Evolutionary conservation across 2,797 vertebrate species (phyloP), one percentile per base, ranked within the genome.

Genomic region (Sebastes dallii): DNA sequence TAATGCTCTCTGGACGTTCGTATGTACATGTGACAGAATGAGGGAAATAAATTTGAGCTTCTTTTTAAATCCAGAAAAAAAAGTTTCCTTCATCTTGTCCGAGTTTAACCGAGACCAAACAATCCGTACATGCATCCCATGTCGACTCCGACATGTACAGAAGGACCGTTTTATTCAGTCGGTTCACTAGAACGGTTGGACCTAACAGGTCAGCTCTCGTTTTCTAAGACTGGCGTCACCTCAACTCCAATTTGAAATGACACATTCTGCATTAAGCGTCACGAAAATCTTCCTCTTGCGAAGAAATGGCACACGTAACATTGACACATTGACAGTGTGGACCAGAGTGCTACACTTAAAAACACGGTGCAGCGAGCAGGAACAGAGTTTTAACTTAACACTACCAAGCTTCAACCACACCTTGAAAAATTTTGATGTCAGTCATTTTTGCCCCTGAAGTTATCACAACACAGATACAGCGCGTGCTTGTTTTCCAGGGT

Each of bases 51-150:
- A 78, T 79, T 46, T 83, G 50, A 86, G 59, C 61, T 90, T 82
- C 66, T 67, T 64, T 82, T 67, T 78, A 74, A 85, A 94, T 91
- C 86, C 89, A 89, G 88, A 92, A 89, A 86, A 90, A 90, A 10
- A 20, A 32, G 24, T 88, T 93, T 95, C 92, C 93, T 95, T 95
- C 94, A 94, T 95, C 91, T 92, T 70, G 75, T 82, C 75, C 34
- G 27, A 85, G 75, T 84, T 81, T 62, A 76, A 78, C 70, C 66
- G 27, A 77, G 76, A 87, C 70, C 70, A 83, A 89, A 86, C 77
- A 30, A 69, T 86, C 81, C 65, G 88, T 91, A 91, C 90, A 91
- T 87, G 89, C 86, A 60, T 74, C 77, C 30, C 74, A n/a, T 0
- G 52, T 77, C 80, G 8, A 8, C n/a, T 18, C 66, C 6, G 66